These are phyloP conservation scores for Pachyrhynchus sulphureomaculatus DNA, from an alignment of 1,140 invertebrate species.

Conservation along the genomic window DNA sequence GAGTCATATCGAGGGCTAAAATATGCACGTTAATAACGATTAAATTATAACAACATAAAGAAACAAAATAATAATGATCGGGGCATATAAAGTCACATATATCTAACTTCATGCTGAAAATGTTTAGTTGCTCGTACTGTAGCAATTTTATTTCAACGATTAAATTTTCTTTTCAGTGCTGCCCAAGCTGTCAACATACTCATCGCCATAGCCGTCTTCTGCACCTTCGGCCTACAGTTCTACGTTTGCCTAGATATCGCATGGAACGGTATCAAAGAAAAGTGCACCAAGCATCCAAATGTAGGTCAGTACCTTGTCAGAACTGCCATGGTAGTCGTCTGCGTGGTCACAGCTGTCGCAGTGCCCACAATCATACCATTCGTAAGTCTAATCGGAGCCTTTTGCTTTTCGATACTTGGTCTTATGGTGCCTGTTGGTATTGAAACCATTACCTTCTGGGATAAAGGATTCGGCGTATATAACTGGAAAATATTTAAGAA, in stretches of 20 bases:
- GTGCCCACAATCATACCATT: slow-evolving; percentile 89
- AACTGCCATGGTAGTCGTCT: slow-evolving; percentile 60
- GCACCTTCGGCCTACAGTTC: slow-evolving; percentile 94
- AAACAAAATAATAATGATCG: too few species aligned
- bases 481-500: slow-evolving; percentile 80
- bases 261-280: slow-evolving; percentile 73
- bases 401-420: slow-evolving; percentile 91
- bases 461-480: slow-evolving; percentile 67
- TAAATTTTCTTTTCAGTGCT: slow-evolving; percentile 62
- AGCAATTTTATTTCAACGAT: too few species aligned
- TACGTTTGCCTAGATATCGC: slow-evolving; percentile 88
- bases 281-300: slow-evolving; percentile 65
- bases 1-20: too few species aligned
- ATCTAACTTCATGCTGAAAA: too few species aligned
- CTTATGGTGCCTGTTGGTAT: slow-evolving; percentile 88
- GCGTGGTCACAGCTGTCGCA: slow-evolving; percentile 79
- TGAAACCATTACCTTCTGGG: slow-evolving; percentile 79
- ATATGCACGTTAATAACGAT: too few species aligned
- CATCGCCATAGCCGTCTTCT: slow-evolving; percentile 86
- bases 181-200: slow-evolving; percentile 84
- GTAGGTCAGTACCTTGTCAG: slow-evolving; percentile 78
- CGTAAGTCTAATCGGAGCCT: slow-evolving; percentile 90
- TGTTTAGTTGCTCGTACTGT: too few species aligned
- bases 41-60: too few species aligned
- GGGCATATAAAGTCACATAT: too few species aligned